Conservation (phyloP, 2,113 vertebrate species). For the Anas platyrhynchos region DNA sequence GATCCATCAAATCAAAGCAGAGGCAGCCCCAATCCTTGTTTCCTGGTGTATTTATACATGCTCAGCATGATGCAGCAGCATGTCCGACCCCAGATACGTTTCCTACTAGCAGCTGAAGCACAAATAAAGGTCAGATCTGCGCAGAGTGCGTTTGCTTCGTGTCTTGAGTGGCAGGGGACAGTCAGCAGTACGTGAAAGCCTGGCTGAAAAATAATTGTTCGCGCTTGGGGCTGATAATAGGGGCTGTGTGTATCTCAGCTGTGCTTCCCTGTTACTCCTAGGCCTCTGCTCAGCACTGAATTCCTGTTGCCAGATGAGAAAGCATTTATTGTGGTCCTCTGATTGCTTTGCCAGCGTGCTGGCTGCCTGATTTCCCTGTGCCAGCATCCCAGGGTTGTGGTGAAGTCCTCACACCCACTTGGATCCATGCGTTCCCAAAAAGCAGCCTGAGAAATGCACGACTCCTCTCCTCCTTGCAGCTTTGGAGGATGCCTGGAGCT, state of each 20-base stretch:
- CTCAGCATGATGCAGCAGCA: background rate
- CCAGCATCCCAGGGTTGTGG: background rate
- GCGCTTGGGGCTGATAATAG: background rate
- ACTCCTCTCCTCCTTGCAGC: background rate
- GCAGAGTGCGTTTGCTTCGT: background rate
- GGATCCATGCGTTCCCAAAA: background rate
- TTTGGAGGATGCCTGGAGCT: background rate
- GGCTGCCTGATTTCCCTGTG: constrained; percentile 11
- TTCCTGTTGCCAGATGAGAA: constrained; percentile 1
- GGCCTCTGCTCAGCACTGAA: background rate
- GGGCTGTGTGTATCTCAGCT: background rate
- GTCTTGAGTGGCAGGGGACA: background rate
- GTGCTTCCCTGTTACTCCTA: background rate
- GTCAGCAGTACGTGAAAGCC: background rate
- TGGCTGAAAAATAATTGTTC: background rate
- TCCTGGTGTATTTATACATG: background rate
- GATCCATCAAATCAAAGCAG: rapidly evolving
- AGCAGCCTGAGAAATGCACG: background rate
- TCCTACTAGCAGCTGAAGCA: background rate
- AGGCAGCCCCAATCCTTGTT: background rate
- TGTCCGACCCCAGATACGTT: background rate
- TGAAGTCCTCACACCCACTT: constrained; percentile 24
- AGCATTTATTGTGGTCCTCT: background rate
- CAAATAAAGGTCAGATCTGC: background rate
- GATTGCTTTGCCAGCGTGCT: background rate